Base-by-base conservation (phyloP, 2,797 vertebrate genomes). In the Diplodus sargus region DNA sequence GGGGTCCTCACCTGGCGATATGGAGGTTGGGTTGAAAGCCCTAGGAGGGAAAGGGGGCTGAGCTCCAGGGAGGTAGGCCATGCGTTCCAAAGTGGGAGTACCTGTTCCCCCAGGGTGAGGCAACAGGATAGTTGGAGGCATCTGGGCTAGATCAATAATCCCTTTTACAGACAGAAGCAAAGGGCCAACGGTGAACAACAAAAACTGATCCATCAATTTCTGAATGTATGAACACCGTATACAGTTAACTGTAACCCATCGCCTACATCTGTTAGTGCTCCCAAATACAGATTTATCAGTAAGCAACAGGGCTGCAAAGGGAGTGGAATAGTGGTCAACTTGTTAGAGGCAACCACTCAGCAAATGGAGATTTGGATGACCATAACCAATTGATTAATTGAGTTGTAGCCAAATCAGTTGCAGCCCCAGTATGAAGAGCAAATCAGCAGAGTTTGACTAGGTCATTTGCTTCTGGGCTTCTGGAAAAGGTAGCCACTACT, bases 81-180 rank as follows among this genome's bases (percentile, higher is more conserved):
- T 97, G 92, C 97, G 98, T 91, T 99, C 98, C 98, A 99, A 96
- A 88, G 96, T 97, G 82, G 97, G 97, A 85, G 97, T 96, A 94
- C 96, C 97, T 77, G 97, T 96, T 90, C 97, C 98, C 93, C 97
- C 98, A 76, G 97, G 97, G 90, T 99, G 98, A 97, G 98, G 97
- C 95, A 99, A 97, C 95, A 99, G 93, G 95, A 99, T 98, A 91
- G 98, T 96, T 92, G 98, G 97, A 93, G 98, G 97, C 98, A 99
- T 99, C 92, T 98, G 98, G 94, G 97, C 98, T 96, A 99, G 95
- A 95, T 99, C 98, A 95, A 99, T 99, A 90, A 99, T 99, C 94
- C 98, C 98, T 99, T 96, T 95, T 96, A 94, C 95, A 96, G 95
- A 96, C 96, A 96, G 96, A 96, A 96, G 95, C 95, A 96, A 96